Evolutionary conservation across 2,888 invertebrate genomes (phyloP).

Genomic region (Drosophila paranaensis): DNA sequence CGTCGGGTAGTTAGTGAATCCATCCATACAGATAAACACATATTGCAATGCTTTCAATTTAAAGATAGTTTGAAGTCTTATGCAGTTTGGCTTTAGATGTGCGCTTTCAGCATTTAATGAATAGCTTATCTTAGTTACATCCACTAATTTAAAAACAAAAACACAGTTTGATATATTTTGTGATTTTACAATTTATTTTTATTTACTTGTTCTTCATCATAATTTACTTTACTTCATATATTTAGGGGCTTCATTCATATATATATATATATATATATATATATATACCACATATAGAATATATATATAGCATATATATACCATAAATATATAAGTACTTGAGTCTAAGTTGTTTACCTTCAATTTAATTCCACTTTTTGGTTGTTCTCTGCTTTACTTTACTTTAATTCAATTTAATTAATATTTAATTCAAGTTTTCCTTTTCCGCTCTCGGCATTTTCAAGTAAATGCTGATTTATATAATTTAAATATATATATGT

Average conservation of each 20-base stretch:
- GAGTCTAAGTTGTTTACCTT: slow-evolving; percentile 72
- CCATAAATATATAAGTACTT: slow-evolving; percentile 61
- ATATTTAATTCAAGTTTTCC: slow-evolving; percentile 28
- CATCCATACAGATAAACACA: not conserved
- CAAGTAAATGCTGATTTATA: slow-evolving; percentile 61
- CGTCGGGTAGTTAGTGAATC: not conserved
- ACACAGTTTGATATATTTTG: not conserved
- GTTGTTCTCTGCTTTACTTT: slow-evolving; percentile 43
- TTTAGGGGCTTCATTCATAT: slow-evolving; percentile 48
- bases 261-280: slow-evolving; percentile 54
- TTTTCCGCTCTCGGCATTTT: slow-evolving; percentile 48
- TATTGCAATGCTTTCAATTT: not conserved
- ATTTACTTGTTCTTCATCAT: slow-evolving; percentile 62
- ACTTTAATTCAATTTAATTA: slow-evolving; percentile 30
- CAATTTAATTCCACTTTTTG: slow-evolving; percentile 63
- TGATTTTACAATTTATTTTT: slow-evolving; percentile 68
- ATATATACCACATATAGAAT: slow-evolving; percentile 44
- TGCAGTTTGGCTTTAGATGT: not conserved
- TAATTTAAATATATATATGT: slow-evolving; percentile 45
- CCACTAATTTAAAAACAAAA: not conserved
- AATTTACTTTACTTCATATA: slow-evolving; percentile 58
- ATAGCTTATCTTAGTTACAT: not conserved
- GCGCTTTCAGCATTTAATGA: not conserved
- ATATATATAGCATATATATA: slow-evolving; percentile 26
- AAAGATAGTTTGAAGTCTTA: not conserved